Evolutionary conservation across 2,797 vertebrate genomes (phyloP).

Genomic region (Echeneis naucrates): DNA sequence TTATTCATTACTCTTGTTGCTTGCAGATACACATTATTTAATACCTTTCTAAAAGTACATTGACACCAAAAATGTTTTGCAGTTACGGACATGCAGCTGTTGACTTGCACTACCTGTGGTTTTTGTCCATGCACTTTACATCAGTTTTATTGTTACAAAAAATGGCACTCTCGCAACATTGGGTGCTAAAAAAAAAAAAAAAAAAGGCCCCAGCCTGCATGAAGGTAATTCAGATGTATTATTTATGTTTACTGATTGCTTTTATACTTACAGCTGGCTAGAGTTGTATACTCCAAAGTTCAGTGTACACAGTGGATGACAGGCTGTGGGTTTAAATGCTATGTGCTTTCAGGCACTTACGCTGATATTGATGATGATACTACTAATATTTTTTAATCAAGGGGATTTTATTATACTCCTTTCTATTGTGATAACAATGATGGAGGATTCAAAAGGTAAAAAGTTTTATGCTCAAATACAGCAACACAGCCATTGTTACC

Average conservation of each 20-base stretch:
- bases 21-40: conserved; percentile 33
- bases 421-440: background rate
- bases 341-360: conserved; percentile 17
- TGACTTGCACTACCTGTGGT: conserved; percentile 46
- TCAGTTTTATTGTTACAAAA: conserved; percentile 77
- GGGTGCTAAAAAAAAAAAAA: conserved; percentile 30
- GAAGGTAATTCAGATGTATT: conserved; percentile 80
- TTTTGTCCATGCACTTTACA: conserved; percentile 61
- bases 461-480: background rate
- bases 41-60: conserved; percentile 38
- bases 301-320: conserved; percentile 28
- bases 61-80: conserved; percentile 40
- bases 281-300: conserved; percentile 65
- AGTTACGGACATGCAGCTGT: conserved; percentile 35
- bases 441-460: background rate
- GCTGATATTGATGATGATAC: background rate
- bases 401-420: background rate
- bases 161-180: conserved; percentile 69
- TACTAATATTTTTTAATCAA: conserved; percentile 12
- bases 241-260: conserved; percentile 79
- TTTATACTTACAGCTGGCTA: conserved; percentile 79
- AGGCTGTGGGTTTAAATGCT: conserved; percentile 45
- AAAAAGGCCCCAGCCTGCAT: conserved; percentile 64
- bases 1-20: conserved; percentile 21
- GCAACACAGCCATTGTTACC: conserved; percentile 7